Evolutionary conservation across 2,888 invertebrate genomes (phyloP).

Genomic region (Apodemia hepburni): DNA sequence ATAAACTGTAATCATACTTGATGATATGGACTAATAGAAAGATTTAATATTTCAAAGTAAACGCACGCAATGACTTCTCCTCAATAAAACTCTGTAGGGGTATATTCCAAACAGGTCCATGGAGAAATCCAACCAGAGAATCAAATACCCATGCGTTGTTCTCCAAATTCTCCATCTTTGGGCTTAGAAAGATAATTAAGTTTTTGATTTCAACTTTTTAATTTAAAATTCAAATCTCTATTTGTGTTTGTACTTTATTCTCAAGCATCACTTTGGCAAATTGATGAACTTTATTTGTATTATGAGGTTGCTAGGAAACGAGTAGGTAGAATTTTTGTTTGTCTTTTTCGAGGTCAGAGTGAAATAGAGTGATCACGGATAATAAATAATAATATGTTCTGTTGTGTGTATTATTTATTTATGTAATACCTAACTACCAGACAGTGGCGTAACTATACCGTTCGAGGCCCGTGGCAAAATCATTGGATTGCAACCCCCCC

Average conservation of each 20-base stretch:
- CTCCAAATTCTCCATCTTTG: constrained; percentile 59
- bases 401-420: too few species aligned
- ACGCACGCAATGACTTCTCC: constrained; percentile 93
- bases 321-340: too few species aligned
- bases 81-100: constrained; percentile 95
- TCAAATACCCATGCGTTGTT: constrained; percentile 95
- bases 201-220: background rate
- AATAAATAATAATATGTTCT: too few species aligned
- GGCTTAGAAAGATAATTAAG: background rate
- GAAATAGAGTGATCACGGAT: too few species aligned
- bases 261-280: background rate
- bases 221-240: background rate
- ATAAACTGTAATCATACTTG: background rate
- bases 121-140: constrained; percentile 93
- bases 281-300: background rate
- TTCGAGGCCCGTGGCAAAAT: too few species aligned
- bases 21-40: too few species aligned
- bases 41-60: constrained; percentile 20
- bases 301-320: background rate
- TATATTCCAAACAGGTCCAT: constrained; percentile 95
- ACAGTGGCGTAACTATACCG: too few species aligned
- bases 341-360: too few species aligned
- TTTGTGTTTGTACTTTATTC: background rate
- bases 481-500: too few species aligned
- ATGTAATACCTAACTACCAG: too few species aligned